These are phyloP conservation scores for Drosophila kohkoa DNA, from an alignment of 1,140 invertebrate species.

Conservation along the genomic window DNA sequence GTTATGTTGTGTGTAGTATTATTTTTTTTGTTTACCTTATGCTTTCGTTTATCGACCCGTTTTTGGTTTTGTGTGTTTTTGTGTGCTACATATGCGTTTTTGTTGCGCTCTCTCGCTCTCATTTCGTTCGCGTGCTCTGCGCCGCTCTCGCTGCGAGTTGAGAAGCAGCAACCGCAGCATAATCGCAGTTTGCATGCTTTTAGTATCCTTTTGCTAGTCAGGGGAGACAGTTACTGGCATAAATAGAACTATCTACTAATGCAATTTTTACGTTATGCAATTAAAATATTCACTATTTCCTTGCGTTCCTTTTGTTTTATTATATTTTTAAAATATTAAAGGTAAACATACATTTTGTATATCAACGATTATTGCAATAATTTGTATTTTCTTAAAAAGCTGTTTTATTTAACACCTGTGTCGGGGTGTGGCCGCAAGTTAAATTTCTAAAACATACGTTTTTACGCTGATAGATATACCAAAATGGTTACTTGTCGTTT, in stretches of 20 bases:
- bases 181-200: constrained; percentile 43
- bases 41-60: constrained; percentile 84
- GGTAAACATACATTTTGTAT: too few species aligned
- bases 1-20: constrained; percentile 46
- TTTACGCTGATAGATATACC: too few species aligned
- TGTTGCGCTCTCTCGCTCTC: constrained; percentile 44
- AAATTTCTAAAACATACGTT: too few species aligned
- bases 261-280: too few species aligned
- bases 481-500: too few species aligned
- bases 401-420: too few species aligned
- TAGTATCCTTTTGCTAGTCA: constrained; percentile 10
- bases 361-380: too few species aligned
- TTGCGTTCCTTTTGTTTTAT: too few species aligned
- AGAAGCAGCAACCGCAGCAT: constrained; percentile 23
- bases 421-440: too few species aligned
- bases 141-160: constrained; percentile 26
- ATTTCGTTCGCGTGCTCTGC: constrained; percentile 32
- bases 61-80: constrained; percentile 64
- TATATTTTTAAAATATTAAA: too few species aligned
- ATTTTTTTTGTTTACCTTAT: constrained; percentile 81
- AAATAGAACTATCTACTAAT: neutral
- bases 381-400: too few species aligned
- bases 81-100: constrained; percentile 65
- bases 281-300: too few species aligned
- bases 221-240: neutral